phyloP scores from a whole-genome alignment of 2,888 invertebrate genomes.

The Phengaris alcon region DNA sequence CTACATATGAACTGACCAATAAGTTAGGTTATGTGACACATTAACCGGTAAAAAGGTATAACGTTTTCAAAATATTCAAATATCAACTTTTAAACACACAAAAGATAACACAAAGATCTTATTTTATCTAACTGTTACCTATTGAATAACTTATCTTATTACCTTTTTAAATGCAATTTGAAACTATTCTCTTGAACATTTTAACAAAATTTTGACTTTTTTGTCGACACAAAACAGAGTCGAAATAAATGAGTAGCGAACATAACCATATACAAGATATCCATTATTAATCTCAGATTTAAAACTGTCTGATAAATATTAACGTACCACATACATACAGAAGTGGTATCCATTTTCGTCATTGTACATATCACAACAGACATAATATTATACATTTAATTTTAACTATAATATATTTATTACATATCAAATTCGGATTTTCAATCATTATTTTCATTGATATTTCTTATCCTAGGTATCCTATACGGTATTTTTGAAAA shows the following conservation, averaged over 20 bases:
- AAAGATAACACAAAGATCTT: no score
- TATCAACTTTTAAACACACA: no score
- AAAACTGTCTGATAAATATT: not conserved
- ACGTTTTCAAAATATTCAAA: not conserved
- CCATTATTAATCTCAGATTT: not conserved
- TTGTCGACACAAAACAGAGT: no score
- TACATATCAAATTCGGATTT: conserved; percentile 30
- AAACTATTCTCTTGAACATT: no score
- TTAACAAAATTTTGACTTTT: no score
- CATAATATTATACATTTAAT: not conserved
- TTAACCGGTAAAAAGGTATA: not conserved
- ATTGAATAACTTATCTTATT: no score
- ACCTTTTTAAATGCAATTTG: not conserved
- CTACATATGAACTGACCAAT: conserved; percentile 24
- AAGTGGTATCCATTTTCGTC: not conserved
- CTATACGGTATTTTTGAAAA: conserved; percentile 62
- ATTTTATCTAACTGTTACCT: no score
- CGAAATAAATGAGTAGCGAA: no score
- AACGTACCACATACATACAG: not conserved
- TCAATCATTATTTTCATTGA: conserved; percentile 37
- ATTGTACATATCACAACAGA: conserved; percentile 22
- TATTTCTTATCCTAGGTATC: conserved; percentile 42
- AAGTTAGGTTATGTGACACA: conserved; percentile 9
- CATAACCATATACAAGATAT: no score
- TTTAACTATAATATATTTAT: conserved; percentile 21